phyloP scores from a whole-genome alignment of 2,797 vertebrate genomes.

The Melanotaenia maccullochi region DNA sequence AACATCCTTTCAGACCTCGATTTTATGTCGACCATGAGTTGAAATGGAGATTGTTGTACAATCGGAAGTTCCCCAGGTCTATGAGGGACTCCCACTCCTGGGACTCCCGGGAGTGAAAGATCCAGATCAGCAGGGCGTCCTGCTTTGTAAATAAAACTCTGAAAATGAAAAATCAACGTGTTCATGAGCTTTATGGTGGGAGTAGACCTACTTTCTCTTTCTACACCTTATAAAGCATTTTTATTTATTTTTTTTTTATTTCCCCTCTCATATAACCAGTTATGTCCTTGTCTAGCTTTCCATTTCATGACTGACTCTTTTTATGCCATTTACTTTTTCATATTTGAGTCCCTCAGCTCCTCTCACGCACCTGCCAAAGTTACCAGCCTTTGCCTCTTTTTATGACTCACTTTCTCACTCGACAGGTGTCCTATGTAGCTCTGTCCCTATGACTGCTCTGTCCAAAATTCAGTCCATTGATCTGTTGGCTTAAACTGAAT shows the following conservation, averaged over 20 bases:
- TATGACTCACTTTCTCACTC: not conserved
- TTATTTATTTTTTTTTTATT: not conserved
- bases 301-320: not conserved
- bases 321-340: not conserved
- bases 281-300: not conserved
- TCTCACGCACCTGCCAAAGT: not conserved
- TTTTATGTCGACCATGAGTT: slow-evolving; percentile 13
- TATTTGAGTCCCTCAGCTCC: not conserved
- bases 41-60: slow-evolving; percentile 7
- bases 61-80: slow-evolving; percentile 15
- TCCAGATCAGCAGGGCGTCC: slow-evolving; percentile 32
- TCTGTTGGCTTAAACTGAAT: slow-evolving; percentile 47
- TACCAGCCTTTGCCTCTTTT: not conserved
- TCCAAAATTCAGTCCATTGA: slow-evolving; percentile 53
- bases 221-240: not conserved
- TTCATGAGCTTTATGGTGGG: slow-evolving; percentile 32
- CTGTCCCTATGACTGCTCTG: slow-evolving; percentile 4
- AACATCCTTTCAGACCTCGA: not conserved
- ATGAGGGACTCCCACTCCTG: not conserved
- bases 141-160: slow-evolving; percentile 39
- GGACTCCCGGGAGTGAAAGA: slow-evolving; percentile 32
- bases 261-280: not conserved
- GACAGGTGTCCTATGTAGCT: not conserved
- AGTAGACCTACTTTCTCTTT: not conserved
- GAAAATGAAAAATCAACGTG: slow-evolving; percentile 31